Base-by-base conservation (phyloP, 2,888 invertebrate genomes). In the Agrotis segetum region DNA sequence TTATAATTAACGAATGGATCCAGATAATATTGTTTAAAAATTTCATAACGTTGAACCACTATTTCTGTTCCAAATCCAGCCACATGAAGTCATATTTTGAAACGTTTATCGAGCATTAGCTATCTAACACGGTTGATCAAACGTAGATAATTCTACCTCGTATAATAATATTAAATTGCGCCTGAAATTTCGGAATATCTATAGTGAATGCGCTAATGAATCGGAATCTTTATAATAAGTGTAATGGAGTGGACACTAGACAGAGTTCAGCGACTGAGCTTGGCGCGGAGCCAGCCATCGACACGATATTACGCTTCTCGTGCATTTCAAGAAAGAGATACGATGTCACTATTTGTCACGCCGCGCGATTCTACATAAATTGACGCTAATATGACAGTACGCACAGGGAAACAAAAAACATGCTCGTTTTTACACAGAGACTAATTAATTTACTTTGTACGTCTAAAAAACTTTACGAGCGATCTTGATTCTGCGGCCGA, bases 281-380 rank as follows among this genome's bases (percentile, higher is more conserved):
- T 92, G 92, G 92, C 89, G 67, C 46, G 64, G 63, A 44, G 91
- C 92, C 92, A 92, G 87, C 84, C 82, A 89, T 89, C 77, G 82
- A 83, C 81, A 80, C 78, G 85, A 88, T 89, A 88, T 87, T 85
- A 85, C 83, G 79, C 83, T 81, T 74, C 80, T 82, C 81, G 82
- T 82, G 82, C 86, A 85, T 84, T 87, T 87, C 78, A 66, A 85
- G 84, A 85, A 86, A 85, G 78, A 86, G 79, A 87, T 82, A 84
- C 74, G 83, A 80, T 71, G 77, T 70, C 67, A 77, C 84, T 81
- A 84, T 79, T 85, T 86, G 85, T 87, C 85, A 85, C 68, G 81
- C 52, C 62, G 66, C 72, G 70, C 55, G 77, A 77, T 83, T 79
- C 70, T 74, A 85, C 78, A 86, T 85, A 86, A 88, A 84, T 83